phyloP scores from a whole-genome alignment of 2,797 vertebrate species.

The Lacerta bilineata region DNA sequence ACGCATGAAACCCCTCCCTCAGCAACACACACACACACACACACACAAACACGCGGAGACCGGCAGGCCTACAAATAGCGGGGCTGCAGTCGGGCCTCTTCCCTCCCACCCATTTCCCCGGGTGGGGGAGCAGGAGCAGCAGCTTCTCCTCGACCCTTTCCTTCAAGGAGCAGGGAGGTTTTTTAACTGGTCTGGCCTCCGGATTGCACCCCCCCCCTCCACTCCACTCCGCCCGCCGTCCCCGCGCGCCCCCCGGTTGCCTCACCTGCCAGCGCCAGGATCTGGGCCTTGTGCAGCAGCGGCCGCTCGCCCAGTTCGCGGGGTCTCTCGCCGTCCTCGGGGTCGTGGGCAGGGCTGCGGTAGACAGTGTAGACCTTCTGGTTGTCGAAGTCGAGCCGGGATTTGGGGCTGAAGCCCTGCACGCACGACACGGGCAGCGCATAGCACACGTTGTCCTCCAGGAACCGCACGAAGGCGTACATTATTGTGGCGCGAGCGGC shows the following conservation, averaged over 20 bases:
- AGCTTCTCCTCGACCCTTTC: neutral
- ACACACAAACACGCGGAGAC: neutral
- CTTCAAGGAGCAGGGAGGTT: slow-evolving; percentile 30
- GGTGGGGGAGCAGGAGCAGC: slow-evolving; percentile 11
- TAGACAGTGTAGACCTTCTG: slow-evolving; percentile 97
- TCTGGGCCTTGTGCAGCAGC: slow-evolving; percentile 92
- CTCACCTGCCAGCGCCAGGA: slow-evolving; percentile 97
- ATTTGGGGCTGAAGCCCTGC: slow-evolving; percentile 93
- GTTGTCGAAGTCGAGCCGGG: slow-evolving; percentile 96
- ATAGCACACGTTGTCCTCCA: slow-evolving; percentile 97
- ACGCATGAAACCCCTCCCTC: slow-evolving; percentile 15
- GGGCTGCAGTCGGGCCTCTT: slow-evolving; percentile 20
- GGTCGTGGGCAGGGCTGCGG: slow-evolving; percentile 81
- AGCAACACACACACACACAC: neutral
- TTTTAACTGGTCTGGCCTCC: slow-evolving; percentile 73
- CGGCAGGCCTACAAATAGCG: slow-evolving; percentile 8
- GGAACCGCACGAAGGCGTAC: slow-evolving; percentile 97
- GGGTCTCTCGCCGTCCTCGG: slow-evolving; percentile 62
- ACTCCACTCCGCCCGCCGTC: neutral
- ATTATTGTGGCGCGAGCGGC: slow-evolving; percentile 74
- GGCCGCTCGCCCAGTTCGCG: slow-evolving; percentile 70
- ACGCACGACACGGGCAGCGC: slow-evolving; percentile 92
- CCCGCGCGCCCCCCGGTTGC: neutral
- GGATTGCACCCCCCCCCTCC: neutral
- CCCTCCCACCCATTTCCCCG: neutral